phyloP scores from a whole-genome alignment of 2,888 invertebrate genomes.

The Andrena trimmerana region DNA sequence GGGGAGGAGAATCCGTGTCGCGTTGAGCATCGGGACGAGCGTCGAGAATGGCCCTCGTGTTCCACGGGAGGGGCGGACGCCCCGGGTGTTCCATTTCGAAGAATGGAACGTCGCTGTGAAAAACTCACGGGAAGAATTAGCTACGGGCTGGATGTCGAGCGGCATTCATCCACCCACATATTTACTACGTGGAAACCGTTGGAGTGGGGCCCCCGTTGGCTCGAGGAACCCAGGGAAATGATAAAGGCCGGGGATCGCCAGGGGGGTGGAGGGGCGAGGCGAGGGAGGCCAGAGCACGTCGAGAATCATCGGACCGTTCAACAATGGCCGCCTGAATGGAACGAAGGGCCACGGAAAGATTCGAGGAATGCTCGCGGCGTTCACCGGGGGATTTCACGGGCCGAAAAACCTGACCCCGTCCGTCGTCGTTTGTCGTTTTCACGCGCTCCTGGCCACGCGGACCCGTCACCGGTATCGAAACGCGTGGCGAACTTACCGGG shows the following conservation, averaged over 20 bases:
- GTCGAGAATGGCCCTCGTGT: background rate
- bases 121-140: slow-evolving; percentile 54
- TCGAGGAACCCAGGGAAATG: slow-evolving; percentile 38
- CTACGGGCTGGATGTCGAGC: slow-evolving; percentile 42
- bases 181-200: slow-evolving; percentile 47
- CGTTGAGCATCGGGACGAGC: background rate
- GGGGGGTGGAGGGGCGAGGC: background rate
- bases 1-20: background rate
- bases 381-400: slow-evolving; percentile 41
- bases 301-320: slow-evolving; percentile 54
- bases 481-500: slow-evolving; percentile 7
- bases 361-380: slow-evolving; percentile 55
- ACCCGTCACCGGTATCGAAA: background rate
- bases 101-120: slow-evolving; percentile 47
- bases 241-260: slow-evolving; percentile 24
- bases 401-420: slow-evolving; percentile 50
- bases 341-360: slow-evolving; percentile 52
- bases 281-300: slow-evolving; percentile 19
- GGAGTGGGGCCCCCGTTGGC: slow-evolving; percentile 18
- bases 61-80: slow-evolving; percentile 3
- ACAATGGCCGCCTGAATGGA: slow-evolving; percentile 53
- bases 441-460: slow-evolving; percentile 16
- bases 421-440: slow-evolving; percentile 41
- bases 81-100: slow-evolving; percentile 43
- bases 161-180: slow-evolving; percentile 54